A percentile compares a stretch with the other conserved stretches of the same genome.
These are phyloP conservation scores for Gasterosteus aculeatus DNA, from an alignment of 2,113 vertebrate genomes.

Conservation along the genomic window DNA sequence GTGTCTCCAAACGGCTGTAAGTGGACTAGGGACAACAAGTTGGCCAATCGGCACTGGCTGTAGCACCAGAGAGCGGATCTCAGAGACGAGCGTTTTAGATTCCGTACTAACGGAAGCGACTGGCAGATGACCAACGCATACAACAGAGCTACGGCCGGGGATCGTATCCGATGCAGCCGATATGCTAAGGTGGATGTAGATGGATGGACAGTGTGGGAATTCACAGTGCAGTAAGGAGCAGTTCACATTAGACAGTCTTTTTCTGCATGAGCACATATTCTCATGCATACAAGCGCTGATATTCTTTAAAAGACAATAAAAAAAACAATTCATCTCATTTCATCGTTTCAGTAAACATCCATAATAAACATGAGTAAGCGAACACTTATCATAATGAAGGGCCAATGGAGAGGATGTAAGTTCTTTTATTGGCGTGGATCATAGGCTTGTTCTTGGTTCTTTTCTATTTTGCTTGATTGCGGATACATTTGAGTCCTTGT, in stretches of 20 bases:
- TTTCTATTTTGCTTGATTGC: slow-evolving; percentile 20
- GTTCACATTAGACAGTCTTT: slow-evolving; percentile 50
- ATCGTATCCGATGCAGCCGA: slow-evolving; percentile 13
- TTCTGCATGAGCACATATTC: slow-evolving; percentile 40
- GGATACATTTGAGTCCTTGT: slow-evolving; percentile 2
- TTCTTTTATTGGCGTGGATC: slow-evolving; percentile 15
- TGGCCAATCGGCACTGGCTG: slow-evolving; percentile 36
- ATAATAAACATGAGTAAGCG: slow-evolving; percentile 24
- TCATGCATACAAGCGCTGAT: too few relatives aligned
- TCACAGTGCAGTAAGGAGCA: slow-evolving; percentile 66
- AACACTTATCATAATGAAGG: slow-evolving; percentile 15
- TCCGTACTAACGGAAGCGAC: slow-evolving; percentile 46
- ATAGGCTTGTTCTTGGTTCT: slow-evolving; percentile 23
- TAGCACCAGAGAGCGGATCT: slow-evolving; percentile 60
- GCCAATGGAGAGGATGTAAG: slow-evolving; percentile 18
- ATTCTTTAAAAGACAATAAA: slow-evolving; percentile 32
- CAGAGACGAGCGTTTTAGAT: slow-evolving; percentile 35
- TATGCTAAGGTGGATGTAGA: slow-evolving; percentile 7
- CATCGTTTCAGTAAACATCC: slow-evolving; percentile 32
- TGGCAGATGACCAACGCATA: slow-evolving; percentile 40
- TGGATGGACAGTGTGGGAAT: slow-evolving; percentile 40
- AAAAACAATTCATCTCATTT: slow-evolving; percentile 27
- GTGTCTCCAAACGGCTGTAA: slow-evolving; percentile 44
- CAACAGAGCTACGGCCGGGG: slow-evolving; percentile 13
- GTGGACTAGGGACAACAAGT: slow-evolving; percentile 50